Conservation (phyloP, 2,113 vertebrate genomes). For the Pedetes capensis region DNA sequence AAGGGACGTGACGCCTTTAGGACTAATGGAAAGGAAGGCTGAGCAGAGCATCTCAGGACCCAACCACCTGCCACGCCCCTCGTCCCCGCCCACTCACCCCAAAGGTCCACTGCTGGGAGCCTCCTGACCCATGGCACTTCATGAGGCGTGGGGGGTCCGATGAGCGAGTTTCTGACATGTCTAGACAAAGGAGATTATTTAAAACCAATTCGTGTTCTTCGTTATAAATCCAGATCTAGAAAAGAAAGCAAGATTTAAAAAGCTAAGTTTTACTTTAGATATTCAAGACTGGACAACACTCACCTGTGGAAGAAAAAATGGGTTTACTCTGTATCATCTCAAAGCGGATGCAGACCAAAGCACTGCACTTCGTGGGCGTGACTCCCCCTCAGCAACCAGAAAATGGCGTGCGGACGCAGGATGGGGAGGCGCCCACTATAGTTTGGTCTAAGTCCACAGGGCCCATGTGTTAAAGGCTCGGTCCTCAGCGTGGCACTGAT, state of each 20-base stretch:
- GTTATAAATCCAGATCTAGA: conserved; percentile 92
- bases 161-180: conserved; percentile 92
- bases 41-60: no score
- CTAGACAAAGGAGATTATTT: conserved; percentile 93
- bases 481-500: neutral
- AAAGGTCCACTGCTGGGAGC: conserved; percentile 96
- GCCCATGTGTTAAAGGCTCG: neutral
- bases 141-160: conserved; percentile 94
- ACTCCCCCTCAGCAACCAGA: no score
- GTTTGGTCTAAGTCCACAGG: no score
- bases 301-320: neutral
- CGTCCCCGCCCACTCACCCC: conserved; percentile 84
- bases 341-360: neutral
- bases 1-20: neutral
- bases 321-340: neutral
- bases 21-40: no score
- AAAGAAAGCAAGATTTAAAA: rapidly evolving
- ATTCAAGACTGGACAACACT: neutral
- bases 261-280: neutral
- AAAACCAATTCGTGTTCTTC: conserved; percentile 94
- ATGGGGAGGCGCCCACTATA: neutral
- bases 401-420: no score
- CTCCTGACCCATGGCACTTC: conserved; percentile 97
- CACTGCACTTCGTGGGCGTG: neutral
- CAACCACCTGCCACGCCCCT: neutral